phyloP scores from a whole-genome alignment of 2,113 vertebrate genomes.

The Terrapene triunguis region DNA sequence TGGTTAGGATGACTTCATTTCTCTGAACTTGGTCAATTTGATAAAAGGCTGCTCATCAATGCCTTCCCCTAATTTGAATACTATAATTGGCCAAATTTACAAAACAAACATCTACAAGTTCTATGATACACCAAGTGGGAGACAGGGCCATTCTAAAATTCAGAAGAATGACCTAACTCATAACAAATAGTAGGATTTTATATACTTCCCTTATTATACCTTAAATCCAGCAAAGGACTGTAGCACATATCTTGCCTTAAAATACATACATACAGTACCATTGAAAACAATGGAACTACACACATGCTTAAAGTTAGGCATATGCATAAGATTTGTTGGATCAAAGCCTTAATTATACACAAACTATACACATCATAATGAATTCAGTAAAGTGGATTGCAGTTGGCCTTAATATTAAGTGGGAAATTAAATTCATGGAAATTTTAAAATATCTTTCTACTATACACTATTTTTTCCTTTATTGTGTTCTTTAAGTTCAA shows the following conservation, averaged over 20 bases:
- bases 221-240: neutral
- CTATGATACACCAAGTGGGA: neutral
- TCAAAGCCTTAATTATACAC: neutral
- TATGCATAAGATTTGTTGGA: fast-evolving
- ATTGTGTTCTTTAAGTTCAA: neutral
- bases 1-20: neutral
- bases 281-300: neutral
- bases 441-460: neutral
- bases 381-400: neutral
- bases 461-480: neutral
- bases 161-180: neutral
- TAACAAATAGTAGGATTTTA: neutral
- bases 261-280: neutral
- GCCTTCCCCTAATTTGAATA: neutral
- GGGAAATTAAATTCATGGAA: neutral
- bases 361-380: neutral
- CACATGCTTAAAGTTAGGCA: neutral
- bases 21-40: neutral
- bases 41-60: neutral
- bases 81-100: neutral
- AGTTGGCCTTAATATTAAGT: neutral
- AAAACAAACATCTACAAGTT: neutral
- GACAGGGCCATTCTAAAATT: neutral
- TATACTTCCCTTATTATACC: neutral
- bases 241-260: neutral